Percentiles rank a stretch among this genome's conserved stretches.
Evolutionary conservation across 1,140 invertebrate genomes (phyloP).

Genomic region (silkworm (Bombyx mori)): ASM3026992v2 NC_085107.1:6583501-6584000

Average conservation of each 20-base stretch:
- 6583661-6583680: conserved; percentile 13
- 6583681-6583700: conserved; percentile 21
- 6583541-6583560: conserved; percentile 48
- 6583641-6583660: conserved; percentile 36
- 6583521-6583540: conserved; percentile 21
- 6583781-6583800: conserved; percentile 1
- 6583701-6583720: conserved; percentile 9
- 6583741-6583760: conserved; percentile 58
- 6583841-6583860: conserved; percentile 20
- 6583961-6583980: conserved; percentile 36
- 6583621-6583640: conserved; percentile 53
- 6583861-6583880: conserved; percentile 6
- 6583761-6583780: conserved; percentile 25
- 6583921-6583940: conserved; percentile 20
- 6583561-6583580: conserved; percentile 50
- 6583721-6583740: conserved; percentile 24
- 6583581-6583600: conserved; percentile 51
- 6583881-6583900: conserved; percentile 18
- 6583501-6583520: conserved; percentile 1
- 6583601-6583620: conserved; percentile 60
- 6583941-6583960: conserved; percentile 40
- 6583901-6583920: conserved; percentile 40
- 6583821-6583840: conserved; percentile 27
- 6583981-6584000: conserved; percentile 43
- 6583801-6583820: conserved; percentile 17